phyloP scores from a whole-genome alignment of 2,797 vertebrate species.

The Simalia tracyae region DNA sequence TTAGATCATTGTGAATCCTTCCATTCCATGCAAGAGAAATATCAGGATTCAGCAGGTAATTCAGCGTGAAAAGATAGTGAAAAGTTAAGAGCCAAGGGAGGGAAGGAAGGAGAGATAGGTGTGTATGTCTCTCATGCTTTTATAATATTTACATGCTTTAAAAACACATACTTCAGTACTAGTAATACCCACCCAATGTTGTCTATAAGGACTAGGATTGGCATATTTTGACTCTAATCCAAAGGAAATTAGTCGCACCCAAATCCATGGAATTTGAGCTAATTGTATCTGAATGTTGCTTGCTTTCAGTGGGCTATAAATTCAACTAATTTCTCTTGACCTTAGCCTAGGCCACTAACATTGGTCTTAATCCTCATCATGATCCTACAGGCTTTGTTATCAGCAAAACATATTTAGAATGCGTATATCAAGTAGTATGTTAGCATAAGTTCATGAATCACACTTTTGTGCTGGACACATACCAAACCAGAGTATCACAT shows the following conservation, averaged over 20 bases:
- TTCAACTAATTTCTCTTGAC: not conserved
- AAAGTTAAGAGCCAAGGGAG: not conserved
- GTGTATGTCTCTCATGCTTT: not conserved
- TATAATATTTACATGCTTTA: not conserved
- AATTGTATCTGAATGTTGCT: not conserved
- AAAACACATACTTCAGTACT: not conserved
- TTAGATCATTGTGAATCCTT: conserved; percentile 91
- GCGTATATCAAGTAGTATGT: not conserved
- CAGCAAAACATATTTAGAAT: not conserved
- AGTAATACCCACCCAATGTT: not conserved
- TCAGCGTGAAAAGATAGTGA: not conserved
- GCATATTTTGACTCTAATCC: not conserved
- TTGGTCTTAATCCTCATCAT: not conserved
- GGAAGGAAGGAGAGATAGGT: not conserved
- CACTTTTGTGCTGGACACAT: not conserved
- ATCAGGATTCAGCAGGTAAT: conserved; percentile 2
- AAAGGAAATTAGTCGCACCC: not conserved
- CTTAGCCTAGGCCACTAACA: not conserved
- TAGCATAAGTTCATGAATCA: no score
- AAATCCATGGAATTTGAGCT: not conserved
- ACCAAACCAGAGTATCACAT: not conserved
- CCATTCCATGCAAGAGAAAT: conserved; percentile 50
- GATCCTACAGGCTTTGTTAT: not conserved
- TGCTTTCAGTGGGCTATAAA: not conserved
- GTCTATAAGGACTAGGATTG: not conserved